A percentile compares a stretch with the other conserved stretches of the same genome.
These are phyloP conservation scores for Centruroides vittatus DNA, from an alignment of 1,140 invertebrate genomes.

Conservation along the genomic window DNA sequence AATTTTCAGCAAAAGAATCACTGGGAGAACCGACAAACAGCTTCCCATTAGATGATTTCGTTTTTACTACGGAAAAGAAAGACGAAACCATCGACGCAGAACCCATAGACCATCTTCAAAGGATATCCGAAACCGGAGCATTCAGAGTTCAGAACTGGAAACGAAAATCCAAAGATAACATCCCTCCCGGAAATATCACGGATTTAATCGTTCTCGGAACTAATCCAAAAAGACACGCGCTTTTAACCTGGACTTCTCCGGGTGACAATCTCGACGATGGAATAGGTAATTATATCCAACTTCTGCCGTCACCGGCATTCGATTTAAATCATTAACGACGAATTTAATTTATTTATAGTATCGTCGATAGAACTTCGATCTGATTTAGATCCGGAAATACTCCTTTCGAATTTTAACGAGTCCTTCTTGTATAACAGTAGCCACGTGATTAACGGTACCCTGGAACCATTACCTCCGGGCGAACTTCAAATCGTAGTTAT, in stretches of 20 bases:
- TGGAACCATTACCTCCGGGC: neutral
- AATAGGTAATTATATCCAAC: slow-evolving; percentile 2
- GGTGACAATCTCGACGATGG: slow-evolving; percentile 11
- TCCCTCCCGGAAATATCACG: slow-evolving; percentile 10
- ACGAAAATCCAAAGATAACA: neutral
- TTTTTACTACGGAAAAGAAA: neutral
- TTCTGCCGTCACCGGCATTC: no score
- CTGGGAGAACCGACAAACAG: no score
- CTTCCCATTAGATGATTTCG: slow-evolving; percentile 2
- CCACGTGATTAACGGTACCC: neutral
- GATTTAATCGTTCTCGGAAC: slow-evolving; percentile 1
- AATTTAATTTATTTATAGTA: neutral
- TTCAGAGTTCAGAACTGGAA: slow-evolving; percentile 8
- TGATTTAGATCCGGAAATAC: slow-evolving; percentile 2
- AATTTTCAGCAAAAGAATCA: no score
- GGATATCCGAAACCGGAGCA: slow-evolving; percentile 6
- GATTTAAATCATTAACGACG: no score
- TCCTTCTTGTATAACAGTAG: neutral
- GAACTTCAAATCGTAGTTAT: neutral
- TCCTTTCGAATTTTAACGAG: slow-evolving; percentile 5
- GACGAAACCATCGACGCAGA: neutral
- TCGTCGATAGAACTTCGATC: slow-evolving; percentile 3
- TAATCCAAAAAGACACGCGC: neutral
- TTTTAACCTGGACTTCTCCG: slow-evolving; percentile 8
- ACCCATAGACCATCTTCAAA: slow-evolving; percentile 5